phyloP scores from a whole-genome alignment of 2,113 vertebrate genomes.

The Castor canadensis region DNA sequence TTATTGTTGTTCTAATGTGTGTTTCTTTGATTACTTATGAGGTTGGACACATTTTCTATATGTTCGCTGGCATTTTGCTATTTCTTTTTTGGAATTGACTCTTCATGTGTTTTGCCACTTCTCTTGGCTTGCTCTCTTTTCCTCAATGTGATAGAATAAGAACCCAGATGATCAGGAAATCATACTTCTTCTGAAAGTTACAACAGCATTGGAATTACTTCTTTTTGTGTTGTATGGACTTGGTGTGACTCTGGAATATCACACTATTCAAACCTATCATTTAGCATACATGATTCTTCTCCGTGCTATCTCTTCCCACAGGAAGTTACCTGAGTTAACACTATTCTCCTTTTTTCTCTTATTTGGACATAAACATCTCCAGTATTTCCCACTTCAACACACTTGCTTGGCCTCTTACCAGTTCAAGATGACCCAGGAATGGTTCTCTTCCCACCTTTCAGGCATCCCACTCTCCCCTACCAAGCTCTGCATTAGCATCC shows the following conservation, averaged over 20 bases:
- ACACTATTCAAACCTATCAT: rapidly evolving
- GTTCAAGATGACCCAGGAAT: no score
- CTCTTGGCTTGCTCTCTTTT: not conserved
- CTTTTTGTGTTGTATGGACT: not conserved
- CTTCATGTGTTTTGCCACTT: not conserved
- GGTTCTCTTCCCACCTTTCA: not conserved
- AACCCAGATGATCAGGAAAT: not conserved
- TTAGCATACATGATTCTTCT: not conserved
- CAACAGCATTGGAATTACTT: no score
- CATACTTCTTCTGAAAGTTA: not conserved
- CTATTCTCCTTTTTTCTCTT: not conserved
- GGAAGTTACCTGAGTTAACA: not conserved
- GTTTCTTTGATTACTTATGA: conserved; percentile 27
- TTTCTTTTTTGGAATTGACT: not conserved
- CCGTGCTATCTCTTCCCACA: not conserved
- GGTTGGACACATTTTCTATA: not conserved
- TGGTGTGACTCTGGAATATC: not conserved
- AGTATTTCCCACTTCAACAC: not conserved
- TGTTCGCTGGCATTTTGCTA: not conserved
- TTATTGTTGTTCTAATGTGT: conserved; percentile 5
- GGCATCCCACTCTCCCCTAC: no score
- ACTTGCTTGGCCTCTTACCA: not conserved
- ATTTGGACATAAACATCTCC: not conserved
- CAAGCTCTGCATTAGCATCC: not conserved
- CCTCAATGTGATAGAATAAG: not conserved